Evolutionary conservation across 30 jellyfish, hydroid and myxozoan species (phyloP).

Genomic region (Rhopilema esculentum): DNA sequence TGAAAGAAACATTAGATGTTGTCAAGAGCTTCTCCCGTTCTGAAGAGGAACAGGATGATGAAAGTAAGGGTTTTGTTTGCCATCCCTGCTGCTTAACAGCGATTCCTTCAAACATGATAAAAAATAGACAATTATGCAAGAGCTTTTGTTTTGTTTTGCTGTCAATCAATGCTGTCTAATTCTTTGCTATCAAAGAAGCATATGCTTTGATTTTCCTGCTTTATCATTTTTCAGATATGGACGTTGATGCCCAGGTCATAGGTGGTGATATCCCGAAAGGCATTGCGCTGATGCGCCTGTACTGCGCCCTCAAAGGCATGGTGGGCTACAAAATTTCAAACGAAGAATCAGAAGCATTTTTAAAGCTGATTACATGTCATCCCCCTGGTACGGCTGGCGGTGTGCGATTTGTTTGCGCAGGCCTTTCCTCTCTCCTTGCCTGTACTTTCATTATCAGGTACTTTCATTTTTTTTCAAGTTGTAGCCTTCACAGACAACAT

Average conservation of each 20-base stretch:
- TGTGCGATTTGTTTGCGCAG: constrained; percentile 79
- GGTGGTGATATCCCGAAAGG: constrained; percentile 75
- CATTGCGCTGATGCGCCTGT: constrained; percentile 83
- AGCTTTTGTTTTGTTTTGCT: too few relatives aligned
- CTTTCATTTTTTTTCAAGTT: neutral
- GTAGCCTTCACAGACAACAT: neutral
- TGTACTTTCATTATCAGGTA: constrained; percentile 91
- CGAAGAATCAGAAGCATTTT: constrained; percentile 90
- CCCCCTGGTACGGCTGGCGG: constrained; percentile 96
- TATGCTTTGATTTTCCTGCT: too few relatives aligned
- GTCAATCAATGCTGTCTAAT: neutral
- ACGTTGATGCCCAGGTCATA: constrained; percentile 14
- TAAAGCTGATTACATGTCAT: constrained; percentile 83
- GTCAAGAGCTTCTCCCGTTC: constrained; percentile 10
- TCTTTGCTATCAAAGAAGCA: neutral
- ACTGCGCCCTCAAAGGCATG: constrained; percentile 87
- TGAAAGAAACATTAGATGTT: constrained; percentile 51
- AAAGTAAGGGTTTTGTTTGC: neutral
- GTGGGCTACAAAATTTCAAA: constrained; percentile 84
- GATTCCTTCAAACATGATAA: too few relatives aligned
- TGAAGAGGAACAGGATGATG: neutral
- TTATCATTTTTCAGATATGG: constrained; percentile 55
- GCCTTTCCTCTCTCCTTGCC: constrained; percentile 88
- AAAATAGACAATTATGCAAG: too few relatives aligned
- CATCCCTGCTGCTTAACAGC: too few relatives aligned